These are phyloP conservation scores for Carcharodon carcharias DNA, from an alignment of 2,797 vertebrate genomes.

Conservation along the genomic window DNA sequence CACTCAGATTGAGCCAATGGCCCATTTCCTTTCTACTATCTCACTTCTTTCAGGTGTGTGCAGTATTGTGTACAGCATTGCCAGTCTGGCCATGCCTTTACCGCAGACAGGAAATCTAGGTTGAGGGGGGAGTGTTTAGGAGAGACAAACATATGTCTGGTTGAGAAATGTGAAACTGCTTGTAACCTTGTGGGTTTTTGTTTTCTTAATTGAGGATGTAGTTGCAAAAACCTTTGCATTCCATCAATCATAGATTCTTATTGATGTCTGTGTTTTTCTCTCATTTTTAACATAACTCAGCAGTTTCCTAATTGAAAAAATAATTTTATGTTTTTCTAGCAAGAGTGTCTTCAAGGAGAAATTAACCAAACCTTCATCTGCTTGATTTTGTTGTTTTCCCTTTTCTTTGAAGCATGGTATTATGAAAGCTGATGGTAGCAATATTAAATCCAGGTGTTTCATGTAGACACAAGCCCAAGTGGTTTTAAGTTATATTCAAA, in stretches of 20 bases:
- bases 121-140: not conserved
- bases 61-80: not conserved
- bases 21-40: not conserved
- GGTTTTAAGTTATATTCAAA: not conserved
- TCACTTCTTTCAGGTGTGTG: not conserved
- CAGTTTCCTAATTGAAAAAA: too few species aligned
- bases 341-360: not conserved
- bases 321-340: not conserved
- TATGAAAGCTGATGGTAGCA: not conserved
- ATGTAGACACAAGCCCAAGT: not conserved
- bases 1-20: not conserved
- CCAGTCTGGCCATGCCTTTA: not conserved
- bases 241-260: not conserved
- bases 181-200: not conserved
- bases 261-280: not conserved
- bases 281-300: conserved; percentile 2
- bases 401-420: too few species aligned
- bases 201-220: not conserved
- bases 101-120: conserved; percentile 26
- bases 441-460: not conserved
- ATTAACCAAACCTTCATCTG: not conserved
- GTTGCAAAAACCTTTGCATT: not conserved
- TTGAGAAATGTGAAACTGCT: not conserved
- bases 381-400: too few species aligned
- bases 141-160: not conserved